Percentiles rank a stretch among this genome's conserved stretches.
These are phyloP conservation scores for Acholoe squamosa DNA, from an alignment of 2,888 invertebrate genomes.

Conservation along the genomic window DNA sequence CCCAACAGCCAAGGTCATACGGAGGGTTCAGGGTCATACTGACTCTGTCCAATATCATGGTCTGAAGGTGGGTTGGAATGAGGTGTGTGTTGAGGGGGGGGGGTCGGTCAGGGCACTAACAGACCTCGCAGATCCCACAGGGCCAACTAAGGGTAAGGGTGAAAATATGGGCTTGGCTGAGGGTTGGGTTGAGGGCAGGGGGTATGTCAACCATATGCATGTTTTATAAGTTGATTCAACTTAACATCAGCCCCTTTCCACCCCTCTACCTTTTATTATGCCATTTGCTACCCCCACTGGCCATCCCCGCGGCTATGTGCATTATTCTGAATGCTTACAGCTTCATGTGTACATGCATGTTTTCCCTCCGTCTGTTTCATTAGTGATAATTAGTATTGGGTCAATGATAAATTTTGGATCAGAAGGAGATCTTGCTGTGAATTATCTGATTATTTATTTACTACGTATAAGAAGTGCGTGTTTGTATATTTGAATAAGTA, in stretches of 20 bases:
- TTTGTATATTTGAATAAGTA: too few relatives aligned
- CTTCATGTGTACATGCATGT: constrained; percentile 40
- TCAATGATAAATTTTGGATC: not conserved
- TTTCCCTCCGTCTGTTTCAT: not conserved
- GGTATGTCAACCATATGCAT: constrained; percentile 32
- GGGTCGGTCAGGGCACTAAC: not conserved
- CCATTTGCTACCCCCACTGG: not conserved
- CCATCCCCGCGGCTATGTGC: constrained; percentile 7
- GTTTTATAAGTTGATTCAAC: constrained; percentile 33
- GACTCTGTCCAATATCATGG: not conserved
- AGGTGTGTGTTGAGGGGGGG: not conserved
- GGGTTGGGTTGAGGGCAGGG: not conserved
- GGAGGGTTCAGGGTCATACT: not conserved
- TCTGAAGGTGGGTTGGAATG: not conserved
- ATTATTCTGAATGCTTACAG: not conserved
- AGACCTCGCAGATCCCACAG: not conserved
- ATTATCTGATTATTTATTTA: too few relatives aligned
- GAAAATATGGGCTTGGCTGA: not conserved
- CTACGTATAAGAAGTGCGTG: too few relatives aligned
- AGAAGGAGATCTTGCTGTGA: not conserved
- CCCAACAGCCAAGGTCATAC: not conserved
- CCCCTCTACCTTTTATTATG: not conserved
- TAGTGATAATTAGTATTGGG: constrained; percentile 30
- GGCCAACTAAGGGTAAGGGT: not conserved
- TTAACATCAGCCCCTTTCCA: not conserved